These are phyloP conservation scores for Euschistus heros DNA, from an alignment of 1,140 invertebrate species.

Conservation along the genomic window DNA sequence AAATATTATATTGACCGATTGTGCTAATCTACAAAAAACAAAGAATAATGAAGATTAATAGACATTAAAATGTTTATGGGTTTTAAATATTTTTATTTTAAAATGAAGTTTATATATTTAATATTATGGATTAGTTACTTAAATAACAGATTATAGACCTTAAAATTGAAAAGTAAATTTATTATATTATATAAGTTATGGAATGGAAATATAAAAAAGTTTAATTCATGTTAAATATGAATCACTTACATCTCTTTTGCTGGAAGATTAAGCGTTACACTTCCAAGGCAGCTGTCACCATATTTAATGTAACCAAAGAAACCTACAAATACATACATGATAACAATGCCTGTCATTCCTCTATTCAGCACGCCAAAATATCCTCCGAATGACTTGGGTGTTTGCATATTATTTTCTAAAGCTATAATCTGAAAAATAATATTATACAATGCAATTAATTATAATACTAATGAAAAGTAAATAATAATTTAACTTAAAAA, in stretches of 20 bases:
- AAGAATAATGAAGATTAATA: background rate
- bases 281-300: constrained; percentile 44
- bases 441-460: background rate
- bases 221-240: background rate
- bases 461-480: too few relatives aligned
- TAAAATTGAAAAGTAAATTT: background rate
- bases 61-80: too few relatives aligned
- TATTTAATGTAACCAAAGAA: constrained; percentile 76
- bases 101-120: too few relatives aligned
- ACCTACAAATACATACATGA: constrained; percentile 62
- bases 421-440: constrained; percentile 54
- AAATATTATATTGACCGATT: constrained; percentile 71
- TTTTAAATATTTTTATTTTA: too few relatives aligned
- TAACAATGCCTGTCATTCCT: constrained; percentile 61
- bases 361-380: constrained; percentile 64
- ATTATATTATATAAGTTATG: too few relatives aligned
- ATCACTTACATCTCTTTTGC: constrained; percentile 37
- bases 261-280: constrained; percentile 64
- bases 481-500: too few relatives aligned
- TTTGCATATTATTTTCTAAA: constrained; percentile 76
- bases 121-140: background rate
- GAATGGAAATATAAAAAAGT: too few relatives aligned
- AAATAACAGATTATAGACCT: background rate
- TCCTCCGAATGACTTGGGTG: constrained; percentile 56
- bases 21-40: constrained; percentile 53